Conservation (phyloP, 2,888 invertebrate genomes). For the Gonocerus acuteangulatus region DNA sequence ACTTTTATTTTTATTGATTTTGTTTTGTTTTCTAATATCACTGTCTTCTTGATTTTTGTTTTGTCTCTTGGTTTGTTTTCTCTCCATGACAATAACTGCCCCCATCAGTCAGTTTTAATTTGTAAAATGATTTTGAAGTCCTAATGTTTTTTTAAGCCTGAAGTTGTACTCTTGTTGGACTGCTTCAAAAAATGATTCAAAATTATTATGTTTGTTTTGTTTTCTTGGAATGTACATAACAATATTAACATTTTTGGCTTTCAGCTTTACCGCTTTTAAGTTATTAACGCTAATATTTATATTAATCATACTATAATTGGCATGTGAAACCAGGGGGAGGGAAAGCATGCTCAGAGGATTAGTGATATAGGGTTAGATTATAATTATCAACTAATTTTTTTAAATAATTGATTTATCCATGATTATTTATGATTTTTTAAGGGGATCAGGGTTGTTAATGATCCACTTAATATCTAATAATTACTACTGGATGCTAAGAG, state of each 20-base stretch:
- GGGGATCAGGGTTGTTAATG: too few species aligned
- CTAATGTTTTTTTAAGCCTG: background rate
- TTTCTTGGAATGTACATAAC: background rate
- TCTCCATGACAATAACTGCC: background rate
- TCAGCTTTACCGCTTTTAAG: constrained; percentile 2
- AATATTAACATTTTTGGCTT: background rate
- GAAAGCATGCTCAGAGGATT: constrained; percentile 22
- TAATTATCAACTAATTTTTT: background rate
- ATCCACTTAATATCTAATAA: too few species aligned
- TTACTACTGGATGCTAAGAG: too few species aligned
- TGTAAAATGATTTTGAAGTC: background rate
- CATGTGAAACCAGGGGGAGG: background rate
- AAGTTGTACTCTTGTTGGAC: background rate
- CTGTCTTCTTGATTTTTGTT: background rate
- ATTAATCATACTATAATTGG: background rate
- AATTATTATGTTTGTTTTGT: background rate
- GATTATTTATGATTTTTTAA: too few species aligned
- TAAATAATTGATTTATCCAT: background rate
- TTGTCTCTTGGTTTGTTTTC: constrained; percentile 23
- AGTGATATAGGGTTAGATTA: background rate
- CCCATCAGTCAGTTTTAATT: too few species aligned
- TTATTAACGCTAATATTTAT: constrained; percentile 5
- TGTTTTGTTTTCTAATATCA: constrained; percentile 11
- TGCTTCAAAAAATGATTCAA: background rate
- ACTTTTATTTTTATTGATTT: constrained; percentile 19